Evolutionary conservation across 1,140 invertebrate species (phyloP).

Genomic region (Cyclargus thomasi): DNA sequence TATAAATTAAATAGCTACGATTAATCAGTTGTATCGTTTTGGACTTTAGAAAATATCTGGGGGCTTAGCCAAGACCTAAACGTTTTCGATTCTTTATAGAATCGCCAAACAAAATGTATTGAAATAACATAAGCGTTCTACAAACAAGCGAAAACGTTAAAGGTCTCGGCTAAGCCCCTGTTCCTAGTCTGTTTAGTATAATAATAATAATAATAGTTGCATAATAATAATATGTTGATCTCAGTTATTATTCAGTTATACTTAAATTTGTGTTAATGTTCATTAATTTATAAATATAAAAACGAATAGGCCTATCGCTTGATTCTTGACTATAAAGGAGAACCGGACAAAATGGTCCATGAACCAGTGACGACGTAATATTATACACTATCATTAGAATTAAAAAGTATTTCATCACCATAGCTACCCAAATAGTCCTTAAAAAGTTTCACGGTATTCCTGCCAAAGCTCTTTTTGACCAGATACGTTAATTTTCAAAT

Average conservation of each 20-base stretch:
- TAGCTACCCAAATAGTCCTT: neutral
- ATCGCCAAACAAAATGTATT: no score
- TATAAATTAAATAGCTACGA: neutral
- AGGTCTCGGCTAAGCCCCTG: no score
- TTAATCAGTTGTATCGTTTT: conserved; percentile 14
- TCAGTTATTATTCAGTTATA: conserved; percentile 17
- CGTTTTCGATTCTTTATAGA: no score
- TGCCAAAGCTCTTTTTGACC: neutral
- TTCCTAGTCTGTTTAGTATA: conserved; percentile 16
- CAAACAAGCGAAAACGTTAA: no score
- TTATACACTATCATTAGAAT: no score
- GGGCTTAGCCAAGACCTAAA: no score
- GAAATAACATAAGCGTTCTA: no score
- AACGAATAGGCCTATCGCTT: neutral
- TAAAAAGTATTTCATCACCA: no score
- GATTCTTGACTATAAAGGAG: neutral
- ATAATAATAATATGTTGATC: conserved; percentile 21
- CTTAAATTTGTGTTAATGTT: neutral
- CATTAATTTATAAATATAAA: neutral
- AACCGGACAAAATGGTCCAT: no score
- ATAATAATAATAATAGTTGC: conserved; percentile 19
- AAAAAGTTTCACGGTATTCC: no score
- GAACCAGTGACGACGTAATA: no score
- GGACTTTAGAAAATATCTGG: no score
- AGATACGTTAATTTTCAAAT: conserved; percentile 2